Base-by-base conservation (phyloP, 1,140 invertebrate species). In the Pectinophora gossypiella region DNA sequence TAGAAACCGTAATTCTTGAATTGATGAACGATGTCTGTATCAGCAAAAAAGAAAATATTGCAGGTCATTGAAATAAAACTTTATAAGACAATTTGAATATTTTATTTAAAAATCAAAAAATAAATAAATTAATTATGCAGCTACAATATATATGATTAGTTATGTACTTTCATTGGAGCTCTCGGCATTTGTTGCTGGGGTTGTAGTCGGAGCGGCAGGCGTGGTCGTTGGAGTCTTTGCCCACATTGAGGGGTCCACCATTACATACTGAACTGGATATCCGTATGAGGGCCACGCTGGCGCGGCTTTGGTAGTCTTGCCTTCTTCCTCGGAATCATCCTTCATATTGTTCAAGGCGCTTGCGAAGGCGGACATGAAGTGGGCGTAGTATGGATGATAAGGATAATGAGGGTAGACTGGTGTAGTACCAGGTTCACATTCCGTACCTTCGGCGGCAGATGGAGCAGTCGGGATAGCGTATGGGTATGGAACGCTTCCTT, bases 261-360 rank as follows among this genome's bases (percentile, higher is more conserved):
- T 74, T 3, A 83, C 54, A 23, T 83, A 83, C 40, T 77, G 74
- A 52, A 73, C 64, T 0, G 82, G 79, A 56, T 83, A 80, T 4
- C 66, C 46, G 21, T 77, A 80, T 0, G 62, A 36, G 7, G 73
- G 71, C 58, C 69, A 72, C 16, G 65, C 58, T 13, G 72, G 47
- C 13, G 56, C 45, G 7, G 35, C 35, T 13, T 3, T 5, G 3
- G 36, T 16, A 7, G 3, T 40, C 2, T 6, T 18, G n/a, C 13
- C 16, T 15, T 40, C 36, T 16, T 18, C 16, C 10, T 12, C 7
- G 7, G 10, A 7, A 7, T 15, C 53, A 18, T 70, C 76, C 46
- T 73, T 74, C 19, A 19, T 19, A 19, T 5, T 38, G 16, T 63
- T 76, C 54, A 79, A 59, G 13, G 72, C 69, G 19, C 62, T 74